These are phyloP conservation scores for Ectropis grisescens DNA, from an alignment of 1,140 invertebrate species.

Conservation along the genomic window DNA sequence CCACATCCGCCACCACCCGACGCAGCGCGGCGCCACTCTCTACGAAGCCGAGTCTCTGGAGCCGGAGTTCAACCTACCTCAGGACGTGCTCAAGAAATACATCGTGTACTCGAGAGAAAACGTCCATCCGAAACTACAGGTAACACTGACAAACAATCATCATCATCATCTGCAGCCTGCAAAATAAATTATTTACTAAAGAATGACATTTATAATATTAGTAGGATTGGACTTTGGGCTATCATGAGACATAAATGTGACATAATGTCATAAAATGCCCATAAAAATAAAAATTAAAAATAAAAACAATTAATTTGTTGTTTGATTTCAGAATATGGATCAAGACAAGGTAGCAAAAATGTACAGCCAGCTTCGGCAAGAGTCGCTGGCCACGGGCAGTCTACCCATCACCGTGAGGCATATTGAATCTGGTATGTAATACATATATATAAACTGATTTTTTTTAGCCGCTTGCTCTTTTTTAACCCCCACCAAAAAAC, in stretches of 20 bases:
- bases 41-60: constrained; percentile 50
- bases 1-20: constrained; percentile 92
- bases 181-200: too few species aligned
- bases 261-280: too few species aligned
- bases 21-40: constrained; percentile 37
- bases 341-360: constrained; percentile 98
- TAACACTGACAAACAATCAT: too few species aligned
- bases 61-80: constrained; percentile 81
- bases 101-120: constrained; percentile 97
- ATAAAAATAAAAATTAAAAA: too few species aligned
- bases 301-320: too few species aligned
- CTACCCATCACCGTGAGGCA: constrained; percentile 98
- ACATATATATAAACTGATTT: too few species aligned
- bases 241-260: too few species aligned
- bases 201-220: too few species aligned
- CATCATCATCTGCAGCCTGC: too few species aligned
- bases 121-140: constrained; percentile 90
- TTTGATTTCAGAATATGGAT: constrained; percentile 82
- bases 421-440: constrained; percentile 84
- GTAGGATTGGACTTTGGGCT: too few species aligned
- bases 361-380: constrained; percentile 94
- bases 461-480: too few species aligned
- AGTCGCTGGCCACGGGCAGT: constrained; percentile 95
- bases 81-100: constrained; percentile 96
- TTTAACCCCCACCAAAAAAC: too few species aligned